phyloP scores from a whole-genome alignment of 2,797 vertebrate species.

The Calcarius lapponicus region DNA sequence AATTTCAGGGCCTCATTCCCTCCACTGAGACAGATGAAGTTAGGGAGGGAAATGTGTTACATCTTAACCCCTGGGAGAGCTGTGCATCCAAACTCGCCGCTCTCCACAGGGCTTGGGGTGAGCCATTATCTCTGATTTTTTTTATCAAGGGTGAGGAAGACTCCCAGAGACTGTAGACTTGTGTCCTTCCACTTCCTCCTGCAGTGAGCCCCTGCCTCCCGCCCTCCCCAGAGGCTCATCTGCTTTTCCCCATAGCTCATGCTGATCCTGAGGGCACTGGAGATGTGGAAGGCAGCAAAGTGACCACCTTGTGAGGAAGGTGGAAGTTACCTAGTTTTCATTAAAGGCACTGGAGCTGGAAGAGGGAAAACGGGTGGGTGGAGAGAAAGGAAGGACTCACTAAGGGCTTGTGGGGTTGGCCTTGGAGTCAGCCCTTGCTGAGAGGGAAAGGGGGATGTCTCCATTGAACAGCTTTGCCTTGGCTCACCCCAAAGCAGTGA shows the following conservation, averaged over 20 bases:
- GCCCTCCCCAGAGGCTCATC: neutral
- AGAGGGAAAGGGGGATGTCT: neutral
- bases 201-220: neutral
- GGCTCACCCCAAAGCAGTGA: neutral
- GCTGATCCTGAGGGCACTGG: neutral
- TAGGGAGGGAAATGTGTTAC: neutral
- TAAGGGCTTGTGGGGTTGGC: neutral
- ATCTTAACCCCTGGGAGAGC: neutral
- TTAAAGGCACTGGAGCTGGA: neutral
- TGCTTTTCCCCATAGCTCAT: neutral
- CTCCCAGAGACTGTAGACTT: neutral
- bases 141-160: neutral
- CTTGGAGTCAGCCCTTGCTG: neutral
- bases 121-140: neutral
- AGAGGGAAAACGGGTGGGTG: neutral
- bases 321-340: neutral
- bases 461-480: neutral
- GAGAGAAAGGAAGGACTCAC: neutral
- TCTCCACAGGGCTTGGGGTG: rapidly evolving
- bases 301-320: neutral
- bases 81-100: neutral
- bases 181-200: neutral
- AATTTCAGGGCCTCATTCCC: neutral
- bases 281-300: neutral
- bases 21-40: neutral